phyloP scores from a whole-genome alignment of 2,888 invertebrate genomes.

The Lepeophtheirus nordmannii region DNA sequence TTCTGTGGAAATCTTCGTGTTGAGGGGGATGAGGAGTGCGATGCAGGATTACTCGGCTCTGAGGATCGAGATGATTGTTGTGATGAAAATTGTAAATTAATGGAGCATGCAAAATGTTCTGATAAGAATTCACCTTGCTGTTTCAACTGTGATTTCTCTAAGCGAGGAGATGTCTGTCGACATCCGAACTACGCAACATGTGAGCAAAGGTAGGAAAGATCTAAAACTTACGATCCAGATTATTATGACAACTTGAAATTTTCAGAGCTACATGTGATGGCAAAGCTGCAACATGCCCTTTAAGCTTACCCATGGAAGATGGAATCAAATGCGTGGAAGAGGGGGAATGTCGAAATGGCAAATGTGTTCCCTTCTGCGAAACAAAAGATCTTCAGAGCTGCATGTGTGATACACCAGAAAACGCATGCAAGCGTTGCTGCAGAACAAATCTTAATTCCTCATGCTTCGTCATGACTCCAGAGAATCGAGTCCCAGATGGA shows the following conservation, averaged over 20 bases:
- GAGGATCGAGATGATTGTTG: conserved; percentile 87
- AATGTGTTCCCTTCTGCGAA: conserved; percentile 87
- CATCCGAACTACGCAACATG: conserved; percentile 81
- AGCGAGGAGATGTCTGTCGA: conserved; percentile 48
- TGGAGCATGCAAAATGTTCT: conserved; percentile 71
- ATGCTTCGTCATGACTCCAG: conserved; percentile 72
- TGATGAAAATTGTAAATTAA: conserved; percentile 73
- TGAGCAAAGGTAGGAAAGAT: conserved; percentile 58
- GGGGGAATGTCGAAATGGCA: conserved; percentile 71
- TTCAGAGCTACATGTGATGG: conserved; percentile 53
- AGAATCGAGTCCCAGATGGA: conserved; percentile 75
- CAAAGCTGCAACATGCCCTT: conserved; percentile 58
- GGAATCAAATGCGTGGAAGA: conserved; percentile 72
- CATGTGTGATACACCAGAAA: conserved; percentile 84
- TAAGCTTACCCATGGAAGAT: conserved; percentile 70
- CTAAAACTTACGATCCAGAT: background rate
- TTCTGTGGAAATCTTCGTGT: conserved; percentile 91
- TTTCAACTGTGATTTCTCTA: conserved; percentile 72
- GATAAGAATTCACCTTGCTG: conserved; percentile 94
- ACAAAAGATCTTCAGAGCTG: conserved; percentile 81
- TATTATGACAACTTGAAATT: background rate
- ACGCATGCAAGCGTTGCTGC: conserved; percentile 87
- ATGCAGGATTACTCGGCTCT: conserved; percentile 79
- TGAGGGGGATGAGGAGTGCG: conserved; percentile 90
- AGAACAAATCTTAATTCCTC: conserved; percentile 77